A percentile compares a stretch with the other conserved stretches of the same genome.
Evolutionary conservation across 2,113 vertebrate genomes (phyloP).

Genomic region (Gopherus flavomarginatus): DNA sequence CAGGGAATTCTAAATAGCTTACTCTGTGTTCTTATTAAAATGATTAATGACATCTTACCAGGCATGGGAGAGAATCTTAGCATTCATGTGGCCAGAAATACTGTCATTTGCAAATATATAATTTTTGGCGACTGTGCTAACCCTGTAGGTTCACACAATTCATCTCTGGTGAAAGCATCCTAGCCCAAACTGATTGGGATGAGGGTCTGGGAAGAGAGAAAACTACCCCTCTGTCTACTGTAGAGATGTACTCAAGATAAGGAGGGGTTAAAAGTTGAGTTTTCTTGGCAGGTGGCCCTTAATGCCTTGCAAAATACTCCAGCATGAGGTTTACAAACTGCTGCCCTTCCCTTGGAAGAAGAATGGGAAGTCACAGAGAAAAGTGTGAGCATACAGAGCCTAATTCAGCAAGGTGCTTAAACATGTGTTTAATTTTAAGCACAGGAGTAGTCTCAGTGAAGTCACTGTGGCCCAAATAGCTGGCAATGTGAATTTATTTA

Average conservation of each 20-base stretch:
- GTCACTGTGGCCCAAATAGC: not conserved
- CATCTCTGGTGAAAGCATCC: not conserved
- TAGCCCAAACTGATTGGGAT: not conserved
- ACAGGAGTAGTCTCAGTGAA: not conserved
- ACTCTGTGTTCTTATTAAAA: slow-evolving; percentile 35
- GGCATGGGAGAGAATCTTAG: not conserved
- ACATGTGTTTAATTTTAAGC: not conserved
- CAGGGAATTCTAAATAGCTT: slow-evolving; percentile 47
- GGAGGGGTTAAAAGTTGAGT: not conserved
- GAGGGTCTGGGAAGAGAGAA: not conserved
- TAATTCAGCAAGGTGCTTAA: not conserved
- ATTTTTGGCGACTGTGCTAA: not conserved
- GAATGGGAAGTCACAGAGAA: not conserved
- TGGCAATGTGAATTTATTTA: not conserved
- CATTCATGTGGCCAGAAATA: not conserved
- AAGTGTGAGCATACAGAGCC: not conserved
- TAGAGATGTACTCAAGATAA: not conserved
- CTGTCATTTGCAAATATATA: not conserved
- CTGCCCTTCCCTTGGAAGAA: not conserved
- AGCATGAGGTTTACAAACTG: not conserved
- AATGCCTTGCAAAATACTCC: not conserved
- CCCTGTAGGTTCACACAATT: not conserved
- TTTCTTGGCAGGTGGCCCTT: not conserved
- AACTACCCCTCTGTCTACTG: not conserved
- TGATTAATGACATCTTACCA: slow-evolving; percentile 10